phyloP scores from a whole-genome alignment of 2,888 invertebrate genomes.

The Acronicta leporina region DNA sequence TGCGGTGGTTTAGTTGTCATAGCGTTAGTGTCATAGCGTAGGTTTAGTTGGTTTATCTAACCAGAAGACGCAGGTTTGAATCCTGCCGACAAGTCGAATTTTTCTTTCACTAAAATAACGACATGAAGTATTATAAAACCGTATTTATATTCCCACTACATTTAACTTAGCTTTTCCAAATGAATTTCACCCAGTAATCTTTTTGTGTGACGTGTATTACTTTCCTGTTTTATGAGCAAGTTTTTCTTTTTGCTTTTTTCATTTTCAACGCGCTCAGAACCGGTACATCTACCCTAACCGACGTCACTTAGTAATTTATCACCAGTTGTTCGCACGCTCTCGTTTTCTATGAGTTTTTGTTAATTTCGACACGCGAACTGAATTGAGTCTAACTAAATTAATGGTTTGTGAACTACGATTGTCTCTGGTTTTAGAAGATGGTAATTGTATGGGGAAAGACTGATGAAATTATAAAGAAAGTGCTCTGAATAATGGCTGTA shows the following conservation, averaged over 20 bases:
- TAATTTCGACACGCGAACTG: constrained; percentile 64
- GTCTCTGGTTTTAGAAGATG: constrained; percentile 43
- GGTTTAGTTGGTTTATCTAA: too few relatives aligned
- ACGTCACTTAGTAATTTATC: constrained; percentile 50
- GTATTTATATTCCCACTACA: too few relatives aligned
- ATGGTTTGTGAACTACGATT: constrained; percentile 60
- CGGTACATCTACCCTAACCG: constrained; percentile 13
- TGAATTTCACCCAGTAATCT: too few relatives aligned
- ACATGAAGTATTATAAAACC: too few relatives aligned
- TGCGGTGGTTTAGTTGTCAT: too few relatives aligned
- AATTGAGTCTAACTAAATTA: constrained; percentile 58
- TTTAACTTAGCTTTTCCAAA: too few relatives aligned
- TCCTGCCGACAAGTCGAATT: too few relatives aligned
- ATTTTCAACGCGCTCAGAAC: constrained; percentile 1
- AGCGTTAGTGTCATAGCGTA: too few relatives aligned
- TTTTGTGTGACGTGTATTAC: too few relatives aligned
- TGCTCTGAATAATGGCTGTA: constrained; percentile 16
- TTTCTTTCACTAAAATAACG: too few relatives aligned
- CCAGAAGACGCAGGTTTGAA: too few relatives aligned
- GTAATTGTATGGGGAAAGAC: constrained; percentile 39
- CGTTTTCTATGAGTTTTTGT: constrained; percentile 65
- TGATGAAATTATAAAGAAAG: constrained; percentile 39
- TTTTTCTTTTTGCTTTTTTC: neutral
- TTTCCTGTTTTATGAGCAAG: too few relatives aligned
- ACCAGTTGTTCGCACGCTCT: constrained; percentile 71